Evolutionary conservation across 2,797 vertebrate species (phyloP), one percentile per base, ranked within the genome.

Genomic region (Ctenopoma kingsleyae): DNA sequence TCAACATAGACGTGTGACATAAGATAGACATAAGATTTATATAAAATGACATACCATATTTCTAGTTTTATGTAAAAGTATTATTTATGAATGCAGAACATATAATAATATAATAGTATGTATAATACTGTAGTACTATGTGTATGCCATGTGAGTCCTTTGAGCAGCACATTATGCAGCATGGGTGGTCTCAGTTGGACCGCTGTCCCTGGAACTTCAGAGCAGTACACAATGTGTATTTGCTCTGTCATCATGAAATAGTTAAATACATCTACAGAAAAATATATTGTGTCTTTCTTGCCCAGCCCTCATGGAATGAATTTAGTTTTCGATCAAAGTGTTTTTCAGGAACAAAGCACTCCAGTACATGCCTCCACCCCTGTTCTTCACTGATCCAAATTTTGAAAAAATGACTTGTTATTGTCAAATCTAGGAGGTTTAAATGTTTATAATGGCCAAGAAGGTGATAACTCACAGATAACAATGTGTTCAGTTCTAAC

Each of bases 401-500:
- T 63, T 55, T 62, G 23, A 23, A 66, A 74, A 66, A 74, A 65
- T 44, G 49, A 81, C 5, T 25, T 6, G 47, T 15, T 64, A 6
- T 43, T 67, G 20, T 60, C 52, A 52, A 71, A 53, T 52, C 3
- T 8, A 67, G 57, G 36, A 64, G 50, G 68, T 60, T 43, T 61
- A 50, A 53, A 60, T 67, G 79, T 87, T 79, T 74, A 67, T 41
- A 51, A 51, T 70, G 56, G 41, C 61, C 65, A 43, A 56, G 16
- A 38, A 67, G 61, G 73, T 38, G 71, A 83, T 80, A 71, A 79
- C 76, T 72, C 65, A 74, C 54, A 56, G 51, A 47, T 6, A 17
- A 48, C 68, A 81, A 68, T 65, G 75, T 22, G 66, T 71, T 51
- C 17, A 58, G 74, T 23, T 12, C 52, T 82, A 82, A 85, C 61